phyloP scores from a whole-genome alignment of 2,888 invertebrate species.

The Lasioglossum leucozonium region DNA sequence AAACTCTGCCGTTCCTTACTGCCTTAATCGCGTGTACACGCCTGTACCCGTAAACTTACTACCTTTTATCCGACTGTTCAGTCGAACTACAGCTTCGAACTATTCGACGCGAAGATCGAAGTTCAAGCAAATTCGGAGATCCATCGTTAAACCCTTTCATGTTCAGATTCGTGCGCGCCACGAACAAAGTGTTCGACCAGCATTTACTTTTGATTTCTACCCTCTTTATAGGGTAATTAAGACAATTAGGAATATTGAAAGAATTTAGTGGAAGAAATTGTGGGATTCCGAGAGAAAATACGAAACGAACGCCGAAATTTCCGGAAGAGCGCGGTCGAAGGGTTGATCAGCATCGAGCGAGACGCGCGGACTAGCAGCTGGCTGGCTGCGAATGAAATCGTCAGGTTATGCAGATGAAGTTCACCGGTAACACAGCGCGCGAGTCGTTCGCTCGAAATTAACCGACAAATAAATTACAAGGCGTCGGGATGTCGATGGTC shows the following conservation, averaged over 20 bases:
- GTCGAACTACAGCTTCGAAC: not conserved
- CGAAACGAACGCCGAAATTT: not conserved
- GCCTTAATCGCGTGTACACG: slow-evolving; percentile 20
- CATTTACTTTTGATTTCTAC: too few species aligned
- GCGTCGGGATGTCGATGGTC: slow-evolving; percentile 11
- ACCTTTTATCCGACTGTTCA: not conserved
- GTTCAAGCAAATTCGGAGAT: not conserved
- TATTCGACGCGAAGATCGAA: not conserved
- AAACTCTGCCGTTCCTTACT: slow-evolving; percentile 13
- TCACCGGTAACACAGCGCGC: not conserved
- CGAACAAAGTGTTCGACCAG: too few species aligned
- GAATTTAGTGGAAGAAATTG: too few species aligned
- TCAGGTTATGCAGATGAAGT: slow-evolving; percentile 18
- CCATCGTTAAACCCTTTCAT: not conserved
- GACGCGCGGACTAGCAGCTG: not conserved
- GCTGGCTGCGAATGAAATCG: not conserved
- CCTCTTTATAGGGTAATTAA: too few species aligned
- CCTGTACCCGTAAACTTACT: not conserved
- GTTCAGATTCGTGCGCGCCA: too few species aligned
- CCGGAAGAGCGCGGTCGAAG: not conserved
- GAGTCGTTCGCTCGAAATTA: slow-evolving; percentile 20
- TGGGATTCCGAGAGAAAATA: too few species aligned
- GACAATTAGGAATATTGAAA: too few species aligned
- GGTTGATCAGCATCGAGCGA: not conserved
- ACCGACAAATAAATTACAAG: slow-evolving; percentile 24